Evolutionary conservation across 1,140 invertebrate species (phyloP).

Genomic region (Hyles vespertilio): DNA sequence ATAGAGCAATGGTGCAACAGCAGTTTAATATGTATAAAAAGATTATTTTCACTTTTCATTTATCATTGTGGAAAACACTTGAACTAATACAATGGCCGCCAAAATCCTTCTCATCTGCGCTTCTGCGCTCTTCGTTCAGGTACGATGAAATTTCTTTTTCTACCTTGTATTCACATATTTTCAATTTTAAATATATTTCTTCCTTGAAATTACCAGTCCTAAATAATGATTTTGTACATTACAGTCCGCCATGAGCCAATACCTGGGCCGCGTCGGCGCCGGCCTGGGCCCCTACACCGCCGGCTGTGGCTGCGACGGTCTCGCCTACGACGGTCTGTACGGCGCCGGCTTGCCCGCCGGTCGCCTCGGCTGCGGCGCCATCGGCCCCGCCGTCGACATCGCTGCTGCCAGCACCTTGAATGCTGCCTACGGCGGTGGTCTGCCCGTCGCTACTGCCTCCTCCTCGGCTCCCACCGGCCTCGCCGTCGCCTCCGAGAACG

Average conservation of each 20-base stretch:
- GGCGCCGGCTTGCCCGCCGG: neutral
- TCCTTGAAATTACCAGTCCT: no score
- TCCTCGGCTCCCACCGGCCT: slow-evolving; percentile 7
- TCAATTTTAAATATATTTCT: no score
- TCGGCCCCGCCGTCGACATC: slow-evolving; percentile 1
- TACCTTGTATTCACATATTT: no score
- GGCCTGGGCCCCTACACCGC: no score
- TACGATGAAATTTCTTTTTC: neutral
- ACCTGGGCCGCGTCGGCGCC: no score
- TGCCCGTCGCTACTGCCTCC: slow-evolving; percentile 19
- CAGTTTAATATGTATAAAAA: no score
- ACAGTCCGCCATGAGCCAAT: slow-evolving; percentile 1
- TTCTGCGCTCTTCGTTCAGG: slow-evolving; percentile 9
- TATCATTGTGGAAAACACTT: neutral
- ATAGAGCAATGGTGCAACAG: no score
- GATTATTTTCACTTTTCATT: no score
- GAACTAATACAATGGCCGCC: neutral
- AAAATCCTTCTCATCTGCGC: slow-evolving; percentile 1
- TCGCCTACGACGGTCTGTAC: neutral
- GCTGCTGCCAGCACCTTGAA: slow-evolving; percentile 10
- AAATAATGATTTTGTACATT: neutral
- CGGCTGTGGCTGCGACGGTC: neutral
- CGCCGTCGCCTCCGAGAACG: slow-evolving; percentile 18
- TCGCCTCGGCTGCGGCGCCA: slow-evolving; percentile 3
- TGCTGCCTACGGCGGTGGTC: slow-evolving; percentile 23